Percentiles rank a stretch among this genome's conserved stretches.
phyloP scores from a whole-genome alignment of 2,113 vertebrate genomes.

The Nansenia antarctica region DNA sequence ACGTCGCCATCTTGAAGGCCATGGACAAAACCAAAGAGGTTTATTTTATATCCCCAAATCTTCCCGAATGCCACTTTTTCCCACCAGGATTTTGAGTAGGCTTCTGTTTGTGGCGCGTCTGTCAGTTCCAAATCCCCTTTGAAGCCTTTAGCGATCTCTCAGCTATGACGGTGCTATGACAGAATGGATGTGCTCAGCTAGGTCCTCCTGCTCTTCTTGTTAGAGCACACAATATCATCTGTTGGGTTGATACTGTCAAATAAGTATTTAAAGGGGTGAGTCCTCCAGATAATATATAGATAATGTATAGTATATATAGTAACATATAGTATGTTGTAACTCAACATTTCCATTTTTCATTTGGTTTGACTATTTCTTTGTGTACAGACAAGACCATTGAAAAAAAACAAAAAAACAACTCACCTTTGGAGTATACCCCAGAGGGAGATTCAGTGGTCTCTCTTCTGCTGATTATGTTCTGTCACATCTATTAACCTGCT shows the following conservation, averaged over 20 bases:
- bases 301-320: too few relatives aligned
- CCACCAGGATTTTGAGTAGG: neutral
- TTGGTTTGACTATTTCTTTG: too few relatives aligned
- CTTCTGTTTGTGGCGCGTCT: conserved; percentile 23
- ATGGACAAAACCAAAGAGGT: conserved; percentile 98
- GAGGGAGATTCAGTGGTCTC: neutral
- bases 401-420: too few relatives aligned
- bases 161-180: neutral
- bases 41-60: too few relatives aligned
- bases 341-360: too few relatives aligned
- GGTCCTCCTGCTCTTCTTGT: neutral
- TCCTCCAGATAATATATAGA: too few relatives aligned
- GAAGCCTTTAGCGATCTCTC: conserved; percentile 9
- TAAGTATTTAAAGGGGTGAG: too few relatives aligned
- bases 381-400: too few relatives aligned
- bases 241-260: too few relatives aligned
- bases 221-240: neutral
- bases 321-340: too few relatives aligned
- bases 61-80: neutral
- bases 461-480: neutral
- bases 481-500: neutral
- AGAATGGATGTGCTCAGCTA: conserved; percentile 21
- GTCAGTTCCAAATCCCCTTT: conserved; percentile 21
- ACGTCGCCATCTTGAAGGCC: conserved; percentile 87
- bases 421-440: neutral